Base-by-base conservation (phyloP, 2,888 invertebrate genomes). In the Molanna angustata region DNA sequence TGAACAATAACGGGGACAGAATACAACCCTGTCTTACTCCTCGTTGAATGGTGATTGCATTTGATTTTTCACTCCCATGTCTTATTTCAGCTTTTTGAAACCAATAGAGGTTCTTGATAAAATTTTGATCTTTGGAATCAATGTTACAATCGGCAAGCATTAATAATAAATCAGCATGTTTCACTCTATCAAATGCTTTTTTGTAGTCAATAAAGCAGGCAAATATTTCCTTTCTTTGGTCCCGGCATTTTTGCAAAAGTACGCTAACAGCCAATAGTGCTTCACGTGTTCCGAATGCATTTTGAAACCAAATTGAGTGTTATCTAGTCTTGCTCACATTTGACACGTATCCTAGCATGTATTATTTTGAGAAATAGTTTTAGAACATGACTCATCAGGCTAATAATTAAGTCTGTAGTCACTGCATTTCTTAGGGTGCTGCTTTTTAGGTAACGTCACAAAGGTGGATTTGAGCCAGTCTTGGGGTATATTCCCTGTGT, bases 41-140 rank as follows among this genome's bases (percentile, higher is more conserved):
- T 9, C 35, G 7, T 35, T 35, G 35, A n/a, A 35, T 35, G 4
- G 35, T 4, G 6, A 35, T 9, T 4, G 7, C 35, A 4, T 35
- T 13, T 13, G 35, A n/a, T 7, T 35, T 35, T 6, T 13, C 17
- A 18, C 17, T 17, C 7, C 17, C 40, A 4, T 16, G n/a, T 40
- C 17, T 40, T 3, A 40, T 18, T 3, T 6, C 18, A 9, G 17
- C 17, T n/a, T 14, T 40, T 40, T 40, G 40, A 13, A 4, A 16
- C 40, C 40, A 40, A 18, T 40, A 40, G 6, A 40, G 40, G 18
- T 40, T 40, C 17, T 18, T 40, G 4, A 40, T 40, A 18, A 40
- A 16, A 18, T 40, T 40, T 17, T 16, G 6, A 18, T 40, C 40
- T 17, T 40, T 40, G 17, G 14, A 7, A 18, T 40, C 40, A 16